Evolutionary conservation across 2,888 invertebrate genomes (phyloP).

Genomic region (Sphaerophoria taeniata): DNA sequence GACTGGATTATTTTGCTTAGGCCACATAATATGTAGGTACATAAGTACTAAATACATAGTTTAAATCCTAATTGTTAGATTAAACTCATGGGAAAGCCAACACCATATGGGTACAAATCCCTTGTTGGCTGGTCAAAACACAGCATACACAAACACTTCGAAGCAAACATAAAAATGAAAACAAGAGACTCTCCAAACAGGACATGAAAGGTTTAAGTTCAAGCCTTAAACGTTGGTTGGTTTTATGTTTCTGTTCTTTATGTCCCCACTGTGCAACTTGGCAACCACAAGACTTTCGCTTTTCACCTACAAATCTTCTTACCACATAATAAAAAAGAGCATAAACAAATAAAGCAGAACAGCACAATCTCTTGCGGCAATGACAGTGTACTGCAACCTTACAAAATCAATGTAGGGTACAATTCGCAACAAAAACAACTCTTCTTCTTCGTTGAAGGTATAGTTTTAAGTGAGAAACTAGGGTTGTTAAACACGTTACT

Average conservation of each 20-base stretch:
- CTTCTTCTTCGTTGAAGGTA: neutral
- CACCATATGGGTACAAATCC: neutral
- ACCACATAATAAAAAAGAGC: neutral
- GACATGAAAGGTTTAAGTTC: constrained; percentile 17
- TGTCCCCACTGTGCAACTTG: neutral
- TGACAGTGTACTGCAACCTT: constrained; percentile 37
- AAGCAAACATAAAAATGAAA: neutral
- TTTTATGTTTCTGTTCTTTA: constrained; percentile 14
- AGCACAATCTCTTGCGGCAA: constrained; percentile 15
- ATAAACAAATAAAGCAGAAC: neutral
- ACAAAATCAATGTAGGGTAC: constrained; percentile 14
- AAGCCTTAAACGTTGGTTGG: neutral
- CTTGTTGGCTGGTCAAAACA: neutral
- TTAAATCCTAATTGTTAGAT: too few relatives aligned
- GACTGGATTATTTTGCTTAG: too few relatives aligned
- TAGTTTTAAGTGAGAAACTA: constrained; percentile 8
- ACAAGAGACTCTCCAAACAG: neutral
- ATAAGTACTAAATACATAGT: too few relatives aligned
- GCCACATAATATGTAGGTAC: too few relatives aligned
- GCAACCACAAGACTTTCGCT: constrained; percentile 27
- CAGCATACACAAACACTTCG: neutral
- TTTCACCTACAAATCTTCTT: constrained; percentile 39
- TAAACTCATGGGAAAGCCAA: neutral
- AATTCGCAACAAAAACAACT: neutral
- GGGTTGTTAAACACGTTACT: constrained; percentile 1